Conservation (phyloP, 1,140 invertebrate genomes). For the Glossosoma conforme region DNA sequence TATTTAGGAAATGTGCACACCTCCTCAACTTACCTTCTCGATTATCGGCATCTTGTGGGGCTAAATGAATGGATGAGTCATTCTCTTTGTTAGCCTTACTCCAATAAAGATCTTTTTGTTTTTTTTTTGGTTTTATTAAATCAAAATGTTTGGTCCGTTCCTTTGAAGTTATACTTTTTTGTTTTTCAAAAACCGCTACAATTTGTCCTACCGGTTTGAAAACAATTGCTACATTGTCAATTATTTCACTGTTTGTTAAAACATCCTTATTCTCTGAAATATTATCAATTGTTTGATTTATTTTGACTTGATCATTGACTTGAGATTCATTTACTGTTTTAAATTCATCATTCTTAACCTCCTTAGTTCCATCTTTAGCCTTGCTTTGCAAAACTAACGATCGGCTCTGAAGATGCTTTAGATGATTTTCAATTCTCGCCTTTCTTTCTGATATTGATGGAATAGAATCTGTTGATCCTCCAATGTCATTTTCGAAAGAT, state of each 20-base stretch:
- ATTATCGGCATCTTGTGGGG: slow-evolving; percentile 17
- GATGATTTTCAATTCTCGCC: slow-evolving; percentile 25
- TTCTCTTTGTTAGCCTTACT: too few species aligned
- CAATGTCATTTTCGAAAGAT: background rate
- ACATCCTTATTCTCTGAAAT: background rate
- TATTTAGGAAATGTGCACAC: too few species aligned
- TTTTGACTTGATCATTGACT: too few species aligned
- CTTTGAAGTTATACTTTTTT: too few species aligned
- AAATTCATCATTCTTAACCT: too few species aligned
- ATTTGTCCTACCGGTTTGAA: slow-evolving; percentile 21
- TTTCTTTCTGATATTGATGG: slow-evolving; percentile 24
- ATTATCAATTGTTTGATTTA: background rate
- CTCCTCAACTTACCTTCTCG: slow-evolving; percentile 22
- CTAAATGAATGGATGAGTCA: too few species aligned
- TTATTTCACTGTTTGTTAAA: background rate
- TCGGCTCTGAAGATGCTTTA: slow-evolving; percentile 16
- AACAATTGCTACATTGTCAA: slow-evolving; percentile 5
- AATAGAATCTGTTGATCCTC: slow-evolving; percentile 20
- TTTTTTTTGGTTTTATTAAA: too few species aligned
- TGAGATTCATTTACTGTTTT: too few species aligned
- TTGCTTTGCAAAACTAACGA: too few species aligned
- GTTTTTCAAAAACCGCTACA: slow-evolving; percentile 28
- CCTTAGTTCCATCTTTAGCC: too few species aligned
- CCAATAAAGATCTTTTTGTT: too few species aligned
- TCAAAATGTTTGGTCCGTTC: too few species aligned